phyloP scores from a whole-genome alignment of 2,113 vertebrate genomes.

The Rhinoptilus africanus region DNA sequence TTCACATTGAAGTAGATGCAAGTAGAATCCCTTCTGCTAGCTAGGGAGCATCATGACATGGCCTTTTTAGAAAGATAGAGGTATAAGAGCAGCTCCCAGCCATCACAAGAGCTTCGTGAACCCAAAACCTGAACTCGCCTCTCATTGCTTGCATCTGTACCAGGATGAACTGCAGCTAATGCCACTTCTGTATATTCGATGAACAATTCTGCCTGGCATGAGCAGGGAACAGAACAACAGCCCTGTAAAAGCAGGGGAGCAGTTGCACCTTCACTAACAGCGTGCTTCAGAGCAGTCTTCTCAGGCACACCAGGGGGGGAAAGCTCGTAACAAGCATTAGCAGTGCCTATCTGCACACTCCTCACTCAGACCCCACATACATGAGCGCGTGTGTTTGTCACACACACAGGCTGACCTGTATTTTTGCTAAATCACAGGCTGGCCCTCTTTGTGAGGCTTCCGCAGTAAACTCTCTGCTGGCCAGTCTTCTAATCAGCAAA shows the following conservation, averaged over 20 bases:
- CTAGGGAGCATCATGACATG: neutral
- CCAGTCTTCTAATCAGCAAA: neutral
- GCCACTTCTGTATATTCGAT: neutral
- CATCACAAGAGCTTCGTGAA: neutral
- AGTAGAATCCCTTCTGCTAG: neutral
- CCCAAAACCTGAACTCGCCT: neutral
- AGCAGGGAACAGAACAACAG: neutral
- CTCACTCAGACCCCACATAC: neutral
- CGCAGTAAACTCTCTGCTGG: neutral
- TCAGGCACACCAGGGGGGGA: neutral
- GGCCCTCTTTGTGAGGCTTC: neutral
- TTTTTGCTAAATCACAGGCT: neutral
- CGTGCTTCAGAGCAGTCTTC: neutral
- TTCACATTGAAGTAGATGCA: neutral
- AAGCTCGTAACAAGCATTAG: neutral
- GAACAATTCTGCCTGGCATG: neutral
- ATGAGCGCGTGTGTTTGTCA: neutral
- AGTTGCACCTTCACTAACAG: neutral
- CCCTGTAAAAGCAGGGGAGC: neutral
- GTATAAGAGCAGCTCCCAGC: neutral
- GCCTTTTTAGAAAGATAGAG: neutral
- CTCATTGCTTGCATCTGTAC: neutral
- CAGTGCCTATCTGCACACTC: neutral
- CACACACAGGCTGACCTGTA: fast-evolving
- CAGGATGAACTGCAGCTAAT: neutral